Base-by-base conservation (phyloP, 1,140 invertebrate genomes). In the Coptotermes formosanus region DNA sequence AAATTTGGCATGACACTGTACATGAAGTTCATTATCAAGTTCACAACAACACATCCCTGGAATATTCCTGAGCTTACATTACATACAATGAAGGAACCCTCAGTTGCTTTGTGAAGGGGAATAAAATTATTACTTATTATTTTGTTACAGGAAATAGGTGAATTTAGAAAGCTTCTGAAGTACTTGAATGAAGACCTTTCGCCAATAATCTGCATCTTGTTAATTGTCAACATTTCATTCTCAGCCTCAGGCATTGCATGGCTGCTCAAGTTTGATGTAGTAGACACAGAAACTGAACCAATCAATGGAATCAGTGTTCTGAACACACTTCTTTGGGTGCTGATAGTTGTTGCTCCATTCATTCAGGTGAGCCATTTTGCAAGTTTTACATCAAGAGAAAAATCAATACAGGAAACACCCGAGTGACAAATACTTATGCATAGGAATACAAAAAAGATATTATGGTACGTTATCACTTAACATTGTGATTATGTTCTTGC, bases 161-260 rank as follows among this genome's bases (percentile, higher is more conserved):
- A 96, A 88, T 96, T 96, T 88, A 94, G 93, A 85, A 96, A 96
- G 89, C 89, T 96, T 30, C 89, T 96, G 38, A 94, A 94, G 87
- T 95, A 96, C 87, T 91, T 96, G 16, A 96, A 96, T 89, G 92
- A 95, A 85, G 93, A 95, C 88, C 90, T 96, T 64, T 94, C 95
- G 2, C 94, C 95, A 2, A 93, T 94, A 6, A 94, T 96, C 0
- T 95, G 95, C 88, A 92, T 96, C 87, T 95, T 96, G 86, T 95
- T 95, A 21, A 91, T 96, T 23, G 93, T 96, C 59, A 96, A 96
- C 90, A 89, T 95, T 55, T 93, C 95, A 0, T 96, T 94, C 92
- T 94, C 95, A 11, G 90, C 92, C 82, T 94, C 95, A 6, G 94
- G 95, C 25, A 90, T 92, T 12, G 89, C 94, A 85, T 96, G 95